Evolutionary conservation across 2,113 vertebrate species (phyloP).

Genomic region (Hiodon tergisus): DNA sequence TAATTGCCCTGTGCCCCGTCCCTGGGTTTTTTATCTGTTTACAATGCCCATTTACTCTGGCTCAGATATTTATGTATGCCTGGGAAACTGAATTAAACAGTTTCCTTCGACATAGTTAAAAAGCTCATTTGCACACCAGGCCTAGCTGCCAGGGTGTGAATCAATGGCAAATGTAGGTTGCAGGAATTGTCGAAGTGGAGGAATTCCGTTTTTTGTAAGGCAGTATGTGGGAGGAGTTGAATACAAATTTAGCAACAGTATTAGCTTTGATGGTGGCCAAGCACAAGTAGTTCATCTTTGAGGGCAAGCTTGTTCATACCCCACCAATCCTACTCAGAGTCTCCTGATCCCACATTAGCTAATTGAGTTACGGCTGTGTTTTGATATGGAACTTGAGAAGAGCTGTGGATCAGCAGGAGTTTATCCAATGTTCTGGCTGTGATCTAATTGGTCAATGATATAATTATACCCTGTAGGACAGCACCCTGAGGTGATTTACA

Average conservation of each 20-base stretch:
- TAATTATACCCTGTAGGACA: slow-evolving; percentile 60
- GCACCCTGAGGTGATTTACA: slow-evolving; percentile 40
- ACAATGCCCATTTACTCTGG: slow-evolving; percentile 43
- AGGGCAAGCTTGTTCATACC: slow-evolving; percentile 56
- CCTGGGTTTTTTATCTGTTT: slow-evolving; percentile 41
- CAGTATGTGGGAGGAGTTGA: slow-evolving; percentile 41
- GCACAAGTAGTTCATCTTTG: slow-evolving; percentile 60
- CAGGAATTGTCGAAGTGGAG: slow-evolving; percentile 40
- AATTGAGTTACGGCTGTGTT: slow-evolving; percentile 60
- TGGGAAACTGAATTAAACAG: slow-evolving; percentile 57
- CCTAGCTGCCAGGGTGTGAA: slow-evolving; percentile 44
- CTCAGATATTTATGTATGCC: slow-evolving; percentile 65
- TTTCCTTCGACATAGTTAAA: slow-evolving; percentile 54
- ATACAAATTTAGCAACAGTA: slow-evolving; percentile 44
- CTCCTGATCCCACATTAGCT: slow-evolving; percentile 51
- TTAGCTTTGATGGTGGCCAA: slow-evolving; percentile 48
- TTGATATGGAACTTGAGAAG: slow-evolving; percentile 59
- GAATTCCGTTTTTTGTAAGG: slow-evolving; percentile 52
- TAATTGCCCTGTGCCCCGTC: slow-evolving; percentile 52
- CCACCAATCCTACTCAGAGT: slow-evolving; percentile 53
- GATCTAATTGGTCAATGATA: slow-evolving; percentile 48
- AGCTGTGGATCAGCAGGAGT: slow-evolving; percentile 51
- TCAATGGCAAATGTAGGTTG: slow-evolving; percentile 43
- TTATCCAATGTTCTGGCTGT: slow-evolving; percentile 56
- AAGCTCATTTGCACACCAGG: slow-evolving; percentile 55